Evolutionary conservation across 2,113 vertebrate genomes (phyloP), one percentile per base, ranked within the genome.

Genomic region (Montifringilla adamsi): DNA sequence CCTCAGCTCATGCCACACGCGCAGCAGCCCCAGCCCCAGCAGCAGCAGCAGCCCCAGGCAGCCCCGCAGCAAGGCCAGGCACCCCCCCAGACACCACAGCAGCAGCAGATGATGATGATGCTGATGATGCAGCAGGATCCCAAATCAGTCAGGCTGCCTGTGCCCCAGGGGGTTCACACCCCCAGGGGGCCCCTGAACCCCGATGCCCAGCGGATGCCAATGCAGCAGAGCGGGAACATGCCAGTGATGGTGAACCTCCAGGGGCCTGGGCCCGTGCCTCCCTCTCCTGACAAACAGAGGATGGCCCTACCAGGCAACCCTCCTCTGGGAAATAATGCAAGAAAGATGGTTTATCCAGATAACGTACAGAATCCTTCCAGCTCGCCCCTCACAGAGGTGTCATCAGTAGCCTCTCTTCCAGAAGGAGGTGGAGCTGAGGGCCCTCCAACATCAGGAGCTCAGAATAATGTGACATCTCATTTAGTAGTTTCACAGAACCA

Each of bases 41-140:
- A 98, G 18, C 97, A 94, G 53, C 97, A 98, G 44, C 98, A 98
- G 46, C 97, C 98, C 8, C 99, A 98, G 66, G 98, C 88, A 43
- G 89, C 98, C 1, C 62, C 98, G 41, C 98, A 98, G 96, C 95
- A 98, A 60, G 88, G 90, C 72, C 95, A 98, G 89, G 95, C 97
- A 22, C 97, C 98, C 23, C 95, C 98, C 9, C 99, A 98, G 21
- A 98, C 98, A 3, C 69, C 92, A 1, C 98, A 97, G 76, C 98
- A 98, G 31, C 98, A 99, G 64, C 99, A 99, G 83, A 99, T 99
- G 99, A 99, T 99, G 98, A 99, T 99, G 99, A 99, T 99, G 98
- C 94, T 99, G 43, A 99, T 99, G 98, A 99, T 99, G 98, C 99
- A 98, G 81, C 99, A 99, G 95, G 99, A 99, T 72, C 98, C 98